These are phyloP conservation scores for Drosophila peninsularis DNA, from an alignment of 2,888 invertebrate genomes.

Conservation along the genomic window DNA sequence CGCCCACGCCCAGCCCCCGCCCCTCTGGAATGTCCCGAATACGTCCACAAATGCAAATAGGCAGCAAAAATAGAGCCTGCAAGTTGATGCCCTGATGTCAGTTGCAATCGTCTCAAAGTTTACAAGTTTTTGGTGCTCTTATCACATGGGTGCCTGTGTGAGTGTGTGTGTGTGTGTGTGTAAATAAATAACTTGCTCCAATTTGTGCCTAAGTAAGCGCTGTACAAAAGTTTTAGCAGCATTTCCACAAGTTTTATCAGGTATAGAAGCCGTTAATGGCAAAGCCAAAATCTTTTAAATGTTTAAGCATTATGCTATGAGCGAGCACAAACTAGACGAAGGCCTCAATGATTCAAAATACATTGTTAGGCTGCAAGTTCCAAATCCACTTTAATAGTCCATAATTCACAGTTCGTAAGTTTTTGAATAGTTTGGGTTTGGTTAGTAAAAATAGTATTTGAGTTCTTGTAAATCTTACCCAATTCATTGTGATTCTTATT, in stretches of 20 bases:
- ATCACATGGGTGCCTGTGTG: conserved; percentile 1
- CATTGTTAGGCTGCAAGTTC: not conserved
- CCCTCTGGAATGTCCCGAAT: not conserved
- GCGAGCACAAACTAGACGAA: too few species aligned
- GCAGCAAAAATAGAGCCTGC: conserved; percentile 35
- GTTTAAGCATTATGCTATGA: not conserved
- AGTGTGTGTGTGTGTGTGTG: conserved; percentile 1
- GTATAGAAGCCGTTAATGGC: conserved; percentile 13
- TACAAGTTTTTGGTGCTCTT: conserved; percentile 23
- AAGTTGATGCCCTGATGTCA: conserved; percentile 39
- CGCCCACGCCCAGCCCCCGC: not conserved
- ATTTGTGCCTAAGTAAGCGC: conserved; percentile 36
- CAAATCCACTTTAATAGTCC: not conserved
- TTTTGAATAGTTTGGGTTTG: not conserved
- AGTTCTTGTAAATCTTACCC: not conserved
- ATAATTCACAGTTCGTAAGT: not conserved
- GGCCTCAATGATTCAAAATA: not conserved
- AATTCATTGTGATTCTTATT: too few species aligned
- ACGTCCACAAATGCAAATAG: conserved; percentile 41
- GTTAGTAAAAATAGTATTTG: not conserved
- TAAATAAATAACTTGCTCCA: conserved; percentile 48
- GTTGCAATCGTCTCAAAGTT: conserved; percentile 41
- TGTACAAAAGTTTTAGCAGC: conserved; percentile 18
- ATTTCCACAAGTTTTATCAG: conserved; percentile 11
- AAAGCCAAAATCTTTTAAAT: not conserved